A percentile compares a stretch with the other conserved stretches of the same genome.
Conservation (phyloP, 1,140 invertebrate genomes). For the Uloborus diversus region DNA sequence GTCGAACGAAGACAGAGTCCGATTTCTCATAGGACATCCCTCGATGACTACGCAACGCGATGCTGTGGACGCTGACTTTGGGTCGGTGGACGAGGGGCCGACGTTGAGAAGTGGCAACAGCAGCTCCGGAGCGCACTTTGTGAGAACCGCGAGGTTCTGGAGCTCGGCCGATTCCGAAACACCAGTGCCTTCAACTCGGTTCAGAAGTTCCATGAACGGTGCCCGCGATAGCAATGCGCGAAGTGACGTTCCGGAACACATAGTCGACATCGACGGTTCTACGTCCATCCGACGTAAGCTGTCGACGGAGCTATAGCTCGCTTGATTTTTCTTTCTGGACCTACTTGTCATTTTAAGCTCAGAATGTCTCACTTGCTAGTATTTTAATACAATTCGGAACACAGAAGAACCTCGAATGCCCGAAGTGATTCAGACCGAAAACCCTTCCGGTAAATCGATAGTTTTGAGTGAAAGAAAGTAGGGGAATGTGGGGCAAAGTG, state of each 20-base stretch:
- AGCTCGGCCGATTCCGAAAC: conserved; percentile 10
- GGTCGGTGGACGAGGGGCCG: too few relatives aligned
- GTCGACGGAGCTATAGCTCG: conserved; percentile 54
- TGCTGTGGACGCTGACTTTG: neutral
- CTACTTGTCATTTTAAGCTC: neutral
- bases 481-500: too few relatives aligned
- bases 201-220: conserved; percentile 23
- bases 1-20: conserved; percentile 52
- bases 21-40: conserved; percentile 38
- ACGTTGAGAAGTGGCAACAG: neutral
- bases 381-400: too few relatives aligned
- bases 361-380: neutral
- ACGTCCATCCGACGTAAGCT: conserved; percentile 49
- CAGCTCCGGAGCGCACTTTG: neutral
- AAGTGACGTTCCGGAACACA: conserved; percentile 34
- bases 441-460: too few relatives aligned
- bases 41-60: conserved; percentile 15
- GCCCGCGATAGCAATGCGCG: conserved; percentile 40
- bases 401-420: too few relatives aligned
- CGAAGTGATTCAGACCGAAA: too few relatives aligned
- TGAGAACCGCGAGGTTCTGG: conserved; percentile 36
- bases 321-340: neutral
- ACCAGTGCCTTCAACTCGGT: conserved; percentile 33
- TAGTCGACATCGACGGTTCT: conserved; percentile 54
- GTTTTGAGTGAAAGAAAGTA: too few relatives aligned